Percentiles rank a stretch among this genome's conserved stretches.
phyloP scores from a whole-genome alignment of 1,140 invertebrate genomes.

The Elymnias hypermnestra region DNA sequence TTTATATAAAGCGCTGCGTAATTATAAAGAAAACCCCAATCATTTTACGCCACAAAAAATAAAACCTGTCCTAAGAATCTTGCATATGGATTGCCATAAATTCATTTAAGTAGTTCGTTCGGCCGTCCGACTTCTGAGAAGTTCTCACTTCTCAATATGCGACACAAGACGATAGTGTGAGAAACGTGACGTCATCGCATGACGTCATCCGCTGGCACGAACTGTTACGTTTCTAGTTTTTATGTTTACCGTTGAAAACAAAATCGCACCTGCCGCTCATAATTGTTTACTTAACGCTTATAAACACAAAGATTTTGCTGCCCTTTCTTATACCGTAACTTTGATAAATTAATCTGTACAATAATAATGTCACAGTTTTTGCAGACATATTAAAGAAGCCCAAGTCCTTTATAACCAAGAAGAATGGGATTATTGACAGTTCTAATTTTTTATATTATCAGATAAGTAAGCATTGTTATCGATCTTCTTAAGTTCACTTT shows the following conservation, averaged over 20 bases:
- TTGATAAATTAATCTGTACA: too few relatives aligned
- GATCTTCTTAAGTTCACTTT: too few relatives aligned
- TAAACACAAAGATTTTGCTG: background rate
- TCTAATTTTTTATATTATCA: background rate
- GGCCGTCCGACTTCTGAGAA: conserved; percentile 47
- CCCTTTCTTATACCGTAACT: too few relatives aligned
- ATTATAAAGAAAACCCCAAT: conserved; percentile 5
- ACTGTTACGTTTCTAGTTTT: conserved; percentile 20
- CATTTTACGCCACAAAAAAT: background rate
- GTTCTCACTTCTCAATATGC: conserved; percentile 35
- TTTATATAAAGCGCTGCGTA: conserved; percentile 1
- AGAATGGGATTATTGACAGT: too few relatives aligned
- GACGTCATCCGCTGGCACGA: conserved; percentile 49
- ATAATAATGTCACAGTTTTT: too few relatives aligned
- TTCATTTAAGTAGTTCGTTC: conserved; percentile 29
- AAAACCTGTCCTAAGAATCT: conserved; percentile 12
- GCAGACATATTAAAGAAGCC: too few relatives aligned
- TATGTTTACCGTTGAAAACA: conserved; percentile 2
- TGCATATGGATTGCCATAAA: conserved; percentile 15
- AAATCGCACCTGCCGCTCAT: background rate
- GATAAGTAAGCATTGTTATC: background rate
- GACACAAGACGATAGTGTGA: conserved; percentile 18
- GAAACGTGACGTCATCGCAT: conserved; percentile 41
- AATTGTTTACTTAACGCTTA: background rate
- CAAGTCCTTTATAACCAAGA: too few relatives aligned